phyloP scores from a whole-genome alignment of 2,888 invertebrate genomes.

The Lasioglossum calceatum region DNA sequence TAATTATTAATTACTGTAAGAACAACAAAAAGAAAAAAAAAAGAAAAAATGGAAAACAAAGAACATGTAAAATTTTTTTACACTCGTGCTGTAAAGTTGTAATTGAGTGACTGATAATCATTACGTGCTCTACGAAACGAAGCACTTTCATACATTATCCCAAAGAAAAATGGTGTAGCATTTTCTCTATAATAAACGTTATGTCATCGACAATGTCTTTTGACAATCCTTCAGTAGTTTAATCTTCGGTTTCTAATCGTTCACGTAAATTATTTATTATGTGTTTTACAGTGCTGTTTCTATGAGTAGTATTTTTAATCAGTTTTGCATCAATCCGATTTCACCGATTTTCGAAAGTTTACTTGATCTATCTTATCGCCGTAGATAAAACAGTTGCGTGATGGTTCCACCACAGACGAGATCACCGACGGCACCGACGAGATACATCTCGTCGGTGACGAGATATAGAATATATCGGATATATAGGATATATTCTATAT shows the following conservation, averaged over 20 bases:
- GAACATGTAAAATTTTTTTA: conserved; percentile 79
- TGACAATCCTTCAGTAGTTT: conserved; percentile 16
- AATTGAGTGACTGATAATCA: conserved; percentile 76
- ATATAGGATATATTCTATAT: no score
- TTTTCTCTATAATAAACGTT: conserved; percentile 80
- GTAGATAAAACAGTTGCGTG: no score
- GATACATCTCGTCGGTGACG: no score
- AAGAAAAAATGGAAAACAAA: conserved; percentile 12
- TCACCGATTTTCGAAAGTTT: no score
- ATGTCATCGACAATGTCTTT: conserved; percentile 59
- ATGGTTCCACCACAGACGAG: no score
- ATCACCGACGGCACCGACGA: no score
- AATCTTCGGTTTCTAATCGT: background rate
- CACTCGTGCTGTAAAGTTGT: conserved; percentile 79
- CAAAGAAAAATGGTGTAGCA: conserved; percentile 80
- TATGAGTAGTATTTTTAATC: no score
- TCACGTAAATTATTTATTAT: background rate
- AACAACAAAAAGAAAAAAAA: conserved; percentile 37
- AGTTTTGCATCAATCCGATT: no score
- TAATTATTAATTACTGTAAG: conserved; percentile 59
- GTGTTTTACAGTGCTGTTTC: background rate
- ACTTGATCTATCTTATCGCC: no score
- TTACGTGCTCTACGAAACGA: conserved; percentile 73
- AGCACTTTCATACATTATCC: conserved; percentile 80
- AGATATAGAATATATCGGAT: no score